Evolutionary conservation across 23 tunicate genomes (phyloP).

Genomic region (Diplosoma virens): DNA sequence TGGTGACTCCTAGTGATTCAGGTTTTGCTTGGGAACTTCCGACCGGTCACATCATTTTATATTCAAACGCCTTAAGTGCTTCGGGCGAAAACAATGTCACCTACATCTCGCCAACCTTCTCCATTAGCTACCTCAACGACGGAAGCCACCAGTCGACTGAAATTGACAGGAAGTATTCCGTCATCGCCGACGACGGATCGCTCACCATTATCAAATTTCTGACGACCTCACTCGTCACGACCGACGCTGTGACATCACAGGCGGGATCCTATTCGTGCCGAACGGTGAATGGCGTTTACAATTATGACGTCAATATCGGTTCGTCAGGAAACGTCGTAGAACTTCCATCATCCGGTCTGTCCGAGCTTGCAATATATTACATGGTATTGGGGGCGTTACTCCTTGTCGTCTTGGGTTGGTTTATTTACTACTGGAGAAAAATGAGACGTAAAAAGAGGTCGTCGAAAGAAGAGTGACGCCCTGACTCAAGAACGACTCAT

Average conservation of each 20-base stretch:
- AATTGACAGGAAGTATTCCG: constrained; percentile 33
- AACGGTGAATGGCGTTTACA: constrained; percentile 26
- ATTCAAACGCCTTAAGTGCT: neutral
- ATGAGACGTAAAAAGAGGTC: neutral
- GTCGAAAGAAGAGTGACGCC: too few species aligned
- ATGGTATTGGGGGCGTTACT: constrained; percentile 50
- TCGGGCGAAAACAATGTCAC: neutral
- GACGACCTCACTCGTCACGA: constrained; percentile 4
- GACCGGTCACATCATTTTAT: constrained; percentile 33
- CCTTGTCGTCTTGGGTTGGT: constrained; percentile 10
- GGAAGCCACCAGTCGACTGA: constrained; percentile 28
- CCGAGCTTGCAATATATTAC: constrained; percentile 45
- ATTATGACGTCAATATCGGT: constrained; percentile 26
- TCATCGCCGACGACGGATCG: constrained; percentile 39
- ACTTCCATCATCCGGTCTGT: neutral
- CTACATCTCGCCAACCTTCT: constrained; percentile 24
- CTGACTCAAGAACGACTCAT: too few species aligned
- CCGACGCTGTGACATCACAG: constrained; percentile 40
- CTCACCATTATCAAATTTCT: constrained; percentile 42
- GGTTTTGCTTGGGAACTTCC: constrained; percentile 50
- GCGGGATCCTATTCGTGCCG: constrained; percentile 47
- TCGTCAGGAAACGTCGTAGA: neutral
- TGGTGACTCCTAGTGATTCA: neutral
- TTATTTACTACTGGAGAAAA: constrained; percentile 14
- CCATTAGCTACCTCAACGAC: constrained; percentile 16